Evolutionary conservation across 2,797 vertebrate genomes (phyloP).

Genomic region (Pelobates cultripes): DNA sequence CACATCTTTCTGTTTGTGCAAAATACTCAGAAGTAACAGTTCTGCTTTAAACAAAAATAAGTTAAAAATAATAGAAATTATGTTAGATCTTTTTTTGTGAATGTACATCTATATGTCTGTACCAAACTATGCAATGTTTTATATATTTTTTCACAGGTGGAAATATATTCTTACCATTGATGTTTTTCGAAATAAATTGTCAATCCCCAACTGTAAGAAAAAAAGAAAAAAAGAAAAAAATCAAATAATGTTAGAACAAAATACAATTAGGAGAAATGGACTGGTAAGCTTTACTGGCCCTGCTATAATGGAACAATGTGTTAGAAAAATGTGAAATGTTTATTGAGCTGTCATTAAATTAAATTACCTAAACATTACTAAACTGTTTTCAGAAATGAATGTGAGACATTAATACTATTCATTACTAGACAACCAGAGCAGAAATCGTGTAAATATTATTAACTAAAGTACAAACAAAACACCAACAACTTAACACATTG

Average conservation of each 20-base stretch:
- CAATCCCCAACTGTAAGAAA: conserved; percentile 86
- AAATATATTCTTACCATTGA: conserved; percentile 84
- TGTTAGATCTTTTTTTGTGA: no score
- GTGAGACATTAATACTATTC: conserved; percentile 2
- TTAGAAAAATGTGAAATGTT: conserved; percentile 6
- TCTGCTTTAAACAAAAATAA: no score
- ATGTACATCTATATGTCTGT: no score
- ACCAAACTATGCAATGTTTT: no score
- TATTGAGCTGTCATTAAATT: conserved; percentile 10
- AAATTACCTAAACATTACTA: neutral
- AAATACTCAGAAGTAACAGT: no score
- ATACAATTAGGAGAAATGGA: neutral
- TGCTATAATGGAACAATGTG: neutral
- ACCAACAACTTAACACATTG: neutral
- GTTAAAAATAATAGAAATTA: no score
- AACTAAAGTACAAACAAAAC: neutral
- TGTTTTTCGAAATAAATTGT: conserved; percentile 88
- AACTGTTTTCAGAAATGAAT: conserved; percentile 4
- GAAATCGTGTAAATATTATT: neutral
- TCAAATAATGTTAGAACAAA: conserved; percentile 13
- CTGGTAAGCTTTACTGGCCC: neutral
- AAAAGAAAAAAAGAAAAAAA: conserved; percentile 39
- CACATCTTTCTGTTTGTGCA: no score
- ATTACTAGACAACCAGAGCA: neutral
- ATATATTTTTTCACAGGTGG: no score